Conservation (phyloP, 2,113 vertebrate genomes). For the Entelurus aequoreus region DNA sequence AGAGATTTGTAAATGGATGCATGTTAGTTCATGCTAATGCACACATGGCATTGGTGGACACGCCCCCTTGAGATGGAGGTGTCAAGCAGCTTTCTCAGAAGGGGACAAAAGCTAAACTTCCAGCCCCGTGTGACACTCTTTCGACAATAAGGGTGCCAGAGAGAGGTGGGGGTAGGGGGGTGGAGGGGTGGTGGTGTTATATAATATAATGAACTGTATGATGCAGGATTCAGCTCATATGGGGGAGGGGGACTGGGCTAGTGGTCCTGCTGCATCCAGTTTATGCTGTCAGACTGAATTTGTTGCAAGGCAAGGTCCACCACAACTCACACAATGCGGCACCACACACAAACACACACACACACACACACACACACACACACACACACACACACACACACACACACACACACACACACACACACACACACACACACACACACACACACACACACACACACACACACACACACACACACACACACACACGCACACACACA, state of each 20-base stretch:
- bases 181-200: conserved; percentile 29
- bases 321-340: conserved; percentile 42
- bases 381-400: conserved; percentile 2
- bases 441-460: conserved; percentile 3
- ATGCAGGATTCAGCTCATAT: conserved; percentile 32
- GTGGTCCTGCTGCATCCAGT: conserved; percentile 53
- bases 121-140: conserved; percentile 31
- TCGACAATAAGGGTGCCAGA: conserved; percentile 36
- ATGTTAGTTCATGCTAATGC: too few species aligned
- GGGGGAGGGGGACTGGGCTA: conserved; percentile 31
- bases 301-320: conserved; percentile 48
- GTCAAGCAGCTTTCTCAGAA: not conserved
- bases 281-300: conserved; percentile 60
- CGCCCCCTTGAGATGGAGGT: not conserved
- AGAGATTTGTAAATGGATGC: conserved; percentile 26
- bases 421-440: conserved; percentile 2
- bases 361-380: not conserved
- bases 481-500: conserved; percentile 4
- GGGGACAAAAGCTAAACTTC: conserved; percentile 39
- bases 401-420: conserved; percentile 5
- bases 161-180: conserved; percentile 3
- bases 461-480: conserved; percentile 4
- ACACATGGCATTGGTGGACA: not conserved
- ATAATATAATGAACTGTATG: conserved; percentile 42
- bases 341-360: conserved; percentile 7